phyloP scores from a whole-genome alignment of 2,113 vertebrate genomes.

The Typhlomys cinereus region DNA sequence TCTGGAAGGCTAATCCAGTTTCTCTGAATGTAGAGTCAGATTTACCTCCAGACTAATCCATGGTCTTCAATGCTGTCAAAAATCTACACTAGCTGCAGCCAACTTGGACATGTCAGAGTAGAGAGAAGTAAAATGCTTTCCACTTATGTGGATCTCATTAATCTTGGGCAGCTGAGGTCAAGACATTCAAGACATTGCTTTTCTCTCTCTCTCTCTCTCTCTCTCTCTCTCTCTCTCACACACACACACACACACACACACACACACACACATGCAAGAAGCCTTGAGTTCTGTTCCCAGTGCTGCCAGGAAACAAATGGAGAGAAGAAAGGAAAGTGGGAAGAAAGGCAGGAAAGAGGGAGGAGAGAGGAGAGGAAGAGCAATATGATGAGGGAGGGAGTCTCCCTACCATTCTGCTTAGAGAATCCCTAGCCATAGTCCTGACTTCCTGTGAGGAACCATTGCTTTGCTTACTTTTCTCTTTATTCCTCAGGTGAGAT shows the following conservation, averaged over 20 bases:
- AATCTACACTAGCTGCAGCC: not conserved
- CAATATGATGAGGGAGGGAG: not conserved
- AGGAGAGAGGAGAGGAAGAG: too few relatives aligned
- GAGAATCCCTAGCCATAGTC: not conserved
- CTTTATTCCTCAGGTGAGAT: not conserved
- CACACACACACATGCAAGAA: too few relatives aligned
- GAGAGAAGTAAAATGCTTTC: not conserved
- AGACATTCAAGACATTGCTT: too few relatives aligned
- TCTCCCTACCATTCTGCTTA: not conserved
- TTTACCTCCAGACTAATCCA: not conserved
- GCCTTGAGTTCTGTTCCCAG: too few relatives aligned
- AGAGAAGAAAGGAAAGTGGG: not conserved
- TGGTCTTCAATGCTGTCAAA: not conserved
- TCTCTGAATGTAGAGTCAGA: not conserved
- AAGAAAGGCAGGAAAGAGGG: not conserved
- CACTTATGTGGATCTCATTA: not conserved
- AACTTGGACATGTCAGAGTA: not conserved
- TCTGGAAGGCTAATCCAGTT: not conserved
- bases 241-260: too few relatives aligned
- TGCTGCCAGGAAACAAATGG: too few relatives aligned
- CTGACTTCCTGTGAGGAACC: not conserved
- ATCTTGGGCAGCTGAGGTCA: not conserved
- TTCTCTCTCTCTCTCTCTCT: too few relatives aligned
- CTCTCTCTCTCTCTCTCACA: too few relatives aligned
- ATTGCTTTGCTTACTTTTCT: not conserved